A percentile compares a stretch with the other conserved stretches of the same genome.
Conservation (phyloP, 2,797 vertebrate genomes). For the Lithobates pipiens region DNA sequence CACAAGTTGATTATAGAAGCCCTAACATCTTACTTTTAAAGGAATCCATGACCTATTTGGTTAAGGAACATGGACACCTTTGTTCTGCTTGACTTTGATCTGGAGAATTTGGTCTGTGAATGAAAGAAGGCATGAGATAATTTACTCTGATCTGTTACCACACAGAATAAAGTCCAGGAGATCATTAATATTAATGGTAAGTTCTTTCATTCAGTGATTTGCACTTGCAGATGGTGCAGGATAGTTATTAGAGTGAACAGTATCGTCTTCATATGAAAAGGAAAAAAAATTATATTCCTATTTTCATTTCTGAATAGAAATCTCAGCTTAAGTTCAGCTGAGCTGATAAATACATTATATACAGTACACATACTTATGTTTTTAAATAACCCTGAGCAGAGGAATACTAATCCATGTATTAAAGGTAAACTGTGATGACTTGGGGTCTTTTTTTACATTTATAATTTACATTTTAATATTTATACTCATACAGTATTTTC, state of each 20-base stretch:
- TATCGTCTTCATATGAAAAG: background rate
- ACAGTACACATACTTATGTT: background rate
- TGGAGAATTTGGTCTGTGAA: constrained; percentile 28
- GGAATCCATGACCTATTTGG: constrained; percentile 26
- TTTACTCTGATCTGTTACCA: constrained; percentile 31
- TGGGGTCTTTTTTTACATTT: no score
- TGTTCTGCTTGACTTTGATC: constrained; percentile 47
- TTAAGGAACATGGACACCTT: constrained; percentile 22
- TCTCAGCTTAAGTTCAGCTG: background rate
- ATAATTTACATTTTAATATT: no score
- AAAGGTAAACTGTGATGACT: no score
- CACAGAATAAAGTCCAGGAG: constrained; percentile 7
- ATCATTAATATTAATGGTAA: constrained; percentile 28
- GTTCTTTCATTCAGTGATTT: constrained; percentile 12
- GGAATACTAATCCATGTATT: no score
- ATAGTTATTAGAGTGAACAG: background rate
- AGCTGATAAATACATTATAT: background rate
- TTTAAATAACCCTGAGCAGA: background rate
- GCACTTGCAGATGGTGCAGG: background rate
- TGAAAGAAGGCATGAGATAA: constrained; percentile 26
- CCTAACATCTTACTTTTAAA: constrained; percentile 25
- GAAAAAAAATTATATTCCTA: background rate
- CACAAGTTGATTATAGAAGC: constrained; percentile 30
- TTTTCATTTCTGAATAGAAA: background rate
- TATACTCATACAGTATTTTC: no score